Conservation (phyloP, 2,797 vertebrate genomes). For the Lateolabrax maculatus region DNA sequence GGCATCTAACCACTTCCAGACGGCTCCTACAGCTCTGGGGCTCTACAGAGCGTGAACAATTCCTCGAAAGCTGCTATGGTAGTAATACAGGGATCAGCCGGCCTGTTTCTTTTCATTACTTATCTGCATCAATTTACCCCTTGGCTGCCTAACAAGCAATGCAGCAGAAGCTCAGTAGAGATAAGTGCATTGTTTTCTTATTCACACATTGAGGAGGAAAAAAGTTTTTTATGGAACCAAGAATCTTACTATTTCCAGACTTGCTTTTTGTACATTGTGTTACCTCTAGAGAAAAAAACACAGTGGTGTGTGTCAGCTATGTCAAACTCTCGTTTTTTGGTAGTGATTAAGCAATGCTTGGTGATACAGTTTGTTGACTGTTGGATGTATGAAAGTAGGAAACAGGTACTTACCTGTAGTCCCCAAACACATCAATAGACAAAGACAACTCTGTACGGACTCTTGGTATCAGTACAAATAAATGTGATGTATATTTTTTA, state of each 20-base stretch:
- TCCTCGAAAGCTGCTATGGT: slow-evolving; percentile 75
- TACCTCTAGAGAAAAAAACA: slow-evolving; percentile 85
- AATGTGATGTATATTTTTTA: slow-evolving; percentile 91
- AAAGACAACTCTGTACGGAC: slow-evolving; percentile 82
- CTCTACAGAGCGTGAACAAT: slow-evolving; percentile 70
- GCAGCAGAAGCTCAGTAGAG: slow-evolving; percentile 82
- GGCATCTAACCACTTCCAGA: slow-evolving; percentile 68
- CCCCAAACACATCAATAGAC: slow-evolving; percentile 78
- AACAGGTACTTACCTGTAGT: slow-evolving; percentile 71
- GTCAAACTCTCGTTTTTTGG: slow-evolving; percentile 82
- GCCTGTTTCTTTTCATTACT: slow-evolving; percentile 79
- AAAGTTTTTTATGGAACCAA: slow-evolving; percentile 84
- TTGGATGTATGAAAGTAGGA: slow-evolving; percentile 77
- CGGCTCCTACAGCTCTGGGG: slow-evolving; percentile 60
- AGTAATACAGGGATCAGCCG: slow-evolving; percentile 75
- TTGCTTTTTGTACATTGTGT: slow-evolving; percentile 90
- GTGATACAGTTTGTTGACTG: slow-evolving; percentile 74
- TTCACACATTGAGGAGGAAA: slow-evolving; percentile 74
- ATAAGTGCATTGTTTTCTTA: slow-evolving; percentile 89
- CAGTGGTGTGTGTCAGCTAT: slow-evolving; percentile 82
- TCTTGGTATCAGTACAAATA: slow-evolving; percentile 85
- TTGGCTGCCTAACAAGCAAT: slow-evolving; percentile 81
- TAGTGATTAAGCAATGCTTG: slow-evolving; percentile 79
- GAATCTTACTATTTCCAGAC: slow-evolving; percentile 86
- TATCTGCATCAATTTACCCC: slow-evolving; percentile 81